phyloP scores from a whole-genome alignment of 2,113 vertebrate genomes.

The Pampusana beccarii region DNA sequence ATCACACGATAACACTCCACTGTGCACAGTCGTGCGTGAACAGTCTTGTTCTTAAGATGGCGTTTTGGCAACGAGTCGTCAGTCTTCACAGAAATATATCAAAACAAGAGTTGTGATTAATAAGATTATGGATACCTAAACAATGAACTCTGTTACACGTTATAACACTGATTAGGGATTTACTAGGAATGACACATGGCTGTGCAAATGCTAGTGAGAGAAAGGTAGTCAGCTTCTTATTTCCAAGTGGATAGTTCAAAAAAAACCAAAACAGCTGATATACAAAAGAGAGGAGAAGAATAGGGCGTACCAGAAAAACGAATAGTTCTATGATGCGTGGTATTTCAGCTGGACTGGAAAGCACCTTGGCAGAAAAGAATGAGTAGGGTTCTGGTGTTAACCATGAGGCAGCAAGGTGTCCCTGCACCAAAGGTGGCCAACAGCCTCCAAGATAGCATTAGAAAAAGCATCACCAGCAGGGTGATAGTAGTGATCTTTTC shows the following conservation, averaged over 20 bases:
- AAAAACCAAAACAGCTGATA: rapidly evolving
- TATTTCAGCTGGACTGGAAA: not conserved
- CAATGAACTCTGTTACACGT: not conserved
- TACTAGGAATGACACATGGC: not conserved
- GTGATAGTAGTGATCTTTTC: not conserved
- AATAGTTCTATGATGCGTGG: not conserved
- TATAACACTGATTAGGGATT: not conserved
- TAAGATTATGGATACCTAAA: not conserved
- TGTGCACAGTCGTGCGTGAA: not conserved
- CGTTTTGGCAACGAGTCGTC: not conserved
- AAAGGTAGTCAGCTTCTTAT: not conserved
- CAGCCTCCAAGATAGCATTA: not conserved
- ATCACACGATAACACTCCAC: not conserved
- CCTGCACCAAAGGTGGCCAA: rapidly evolving
- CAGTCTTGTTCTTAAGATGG: not conserved
- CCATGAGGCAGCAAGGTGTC: not conserved
- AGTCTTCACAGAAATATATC: not conserved
- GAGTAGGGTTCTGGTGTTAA: not conserved
- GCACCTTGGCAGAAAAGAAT: not conserved
- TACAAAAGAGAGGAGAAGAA: not conserved
- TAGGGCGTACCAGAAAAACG: not conserved
- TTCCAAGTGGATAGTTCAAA: not conserved
- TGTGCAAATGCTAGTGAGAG: not conserved
- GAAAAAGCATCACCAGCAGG: not conserved
- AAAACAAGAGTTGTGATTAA: not conserved